Evolutionary conservation across 64 coral and sea anemone species (phyloP), one percentile per base, ranked within the genome.

Genomic region (Pocillopora damicornis): DNA sequence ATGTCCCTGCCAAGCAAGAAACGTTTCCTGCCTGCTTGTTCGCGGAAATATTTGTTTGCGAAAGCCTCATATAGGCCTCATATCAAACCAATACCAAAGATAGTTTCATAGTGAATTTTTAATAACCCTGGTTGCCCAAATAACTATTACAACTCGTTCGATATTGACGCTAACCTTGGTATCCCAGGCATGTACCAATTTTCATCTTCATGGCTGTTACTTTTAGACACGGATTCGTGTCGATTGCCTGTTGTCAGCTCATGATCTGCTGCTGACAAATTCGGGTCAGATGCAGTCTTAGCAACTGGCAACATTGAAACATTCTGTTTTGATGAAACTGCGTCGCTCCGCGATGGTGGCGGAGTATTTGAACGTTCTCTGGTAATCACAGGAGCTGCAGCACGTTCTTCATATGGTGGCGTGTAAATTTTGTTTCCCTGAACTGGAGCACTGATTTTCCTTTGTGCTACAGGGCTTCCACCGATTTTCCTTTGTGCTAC

Each of bases 141-240:
- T 51, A 51, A 51, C 7, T 51, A 51, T 7, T 51, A 7, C 7
- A 51, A 51, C 7, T 51, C 42, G 11, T 13, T 12, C 23, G 34
- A 60, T 10, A 17, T 11, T 12, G 6, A 60, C 13, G 74, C 88
- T 11, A 59, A 94, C 92, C 92, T 94, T 87, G 92, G 81, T 56
- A 94, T 89, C 57, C 75, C 88, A 75, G 92, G 74, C 17, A 94
- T 83, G 75, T 94, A 94, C 92, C 92, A 94, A 58, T 86, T 75
- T 74, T 94, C 92, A 64, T 94, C 83, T 74, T 94, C 74, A 73
- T 90, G 82, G 22, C 81, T 90, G 14, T 77, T 76, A 18, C 34
- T 57, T 61, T 66, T 88, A 13, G 72, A 78, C 11, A 76, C 74
- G 38, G 73, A 2, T 16, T 76, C 74, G 14, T 76, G 58, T 26